Base-by-base conservation (phyloP, 2,797 vertebrate genomes). In the Galago senegalensis region DNA sequence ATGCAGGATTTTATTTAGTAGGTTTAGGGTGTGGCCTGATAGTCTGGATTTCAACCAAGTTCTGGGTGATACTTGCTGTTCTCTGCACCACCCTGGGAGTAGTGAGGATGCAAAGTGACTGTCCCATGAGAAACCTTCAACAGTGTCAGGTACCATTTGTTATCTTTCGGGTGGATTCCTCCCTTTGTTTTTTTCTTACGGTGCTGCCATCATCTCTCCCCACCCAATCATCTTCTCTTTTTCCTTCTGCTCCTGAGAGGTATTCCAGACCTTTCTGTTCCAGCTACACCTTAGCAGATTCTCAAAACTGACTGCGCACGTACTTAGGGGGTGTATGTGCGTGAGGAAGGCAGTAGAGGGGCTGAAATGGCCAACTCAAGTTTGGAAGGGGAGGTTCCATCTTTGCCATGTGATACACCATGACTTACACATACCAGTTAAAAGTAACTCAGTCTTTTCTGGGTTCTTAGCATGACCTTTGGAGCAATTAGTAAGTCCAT, bases 221-320 rank as follows among this genome's bases (percentile, higher is more conserved):
- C 43, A 49, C n/a, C 31, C 63, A 60, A 18, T 77, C 12, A 4
- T 93, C 29, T 53, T n/a, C 16, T 53, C 65, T 17, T 18, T 34
- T 79, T 46, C 13, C 37, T 81, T 77, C 23, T 87, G 23, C 49
- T 87, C n/a, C 37, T 81, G 5, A 65, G 86, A 95, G 17, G 37
- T 17, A 56, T 85, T 77, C n/a, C 25, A 46, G 81, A 34, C 25
- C 76, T 25, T 86, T 86, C 67, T 58, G 89, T 20, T 5, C 23
- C 31, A 25, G 67, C 27, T 12, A 13, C 6, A 9, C 9, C 34
- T 23, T 16, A 14, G 40, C 40, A 2, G 31, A 6, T 20, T 53
- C 8, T 40, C 20, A 4, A 2, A 11, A 27, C 5, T 25, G 61
- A 12, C 17, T 4, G 11, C 1, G 12, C 10, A 0, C 0, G 16